Conservation (phyloP, 2,797 vertebrate species). For the Cossypha dichroa region DNA sequence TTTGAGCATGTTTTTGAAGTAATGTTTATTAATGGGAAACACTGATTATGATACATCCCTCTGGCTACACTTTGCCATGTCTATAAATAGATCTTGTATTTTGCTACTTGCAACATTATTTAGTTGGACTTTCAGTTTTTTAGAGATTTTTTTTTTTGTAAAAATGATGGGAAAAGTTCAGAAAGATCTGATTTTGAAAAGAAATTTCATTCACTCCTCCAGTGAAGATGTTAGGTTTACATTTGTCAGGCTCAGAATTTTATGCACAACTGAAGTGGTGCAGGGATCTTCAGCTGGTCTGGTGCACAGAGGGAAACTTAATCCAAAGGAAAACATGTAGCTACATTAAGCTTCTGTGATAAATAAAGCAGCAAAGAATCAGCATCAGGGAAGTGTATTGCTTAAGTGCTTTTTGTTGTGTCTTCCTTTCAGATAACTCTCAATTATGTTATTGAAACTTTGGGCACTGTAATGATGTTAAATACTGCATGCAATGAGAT, state of each 20-base stretch:
- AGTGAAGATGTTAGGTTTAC: neutral
- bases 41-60: neutral
- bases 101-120: neutral
- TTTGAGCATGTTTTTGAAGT: neutral
- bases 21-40: conserved; percentile 21
- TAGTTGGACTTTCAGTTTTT: neutral
- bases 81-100: neutral
- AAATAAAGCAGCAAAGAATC: neutral
- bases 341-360: neutral
- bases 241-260: neutral
- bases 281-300: neutral
- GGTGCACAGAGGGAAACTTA: neutral
- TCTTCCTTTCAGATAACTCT: neutral
- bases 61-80: neutral
- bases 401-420: neutral
- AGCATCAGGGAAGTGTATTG: neutral
- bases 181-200: neutral
- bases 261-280: neutral
- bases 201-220: neutral
- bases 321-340: neutral
- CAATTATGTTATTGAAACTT: neutral
- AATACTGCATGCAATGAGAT: neutral
- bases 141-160: neutral
- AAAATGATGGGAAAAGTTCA: neutral
- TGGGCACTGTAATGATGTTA: neutral